Conservation (phyloP, 1,140 invertebrate genomes). For the Cydia splendana region DNA sequence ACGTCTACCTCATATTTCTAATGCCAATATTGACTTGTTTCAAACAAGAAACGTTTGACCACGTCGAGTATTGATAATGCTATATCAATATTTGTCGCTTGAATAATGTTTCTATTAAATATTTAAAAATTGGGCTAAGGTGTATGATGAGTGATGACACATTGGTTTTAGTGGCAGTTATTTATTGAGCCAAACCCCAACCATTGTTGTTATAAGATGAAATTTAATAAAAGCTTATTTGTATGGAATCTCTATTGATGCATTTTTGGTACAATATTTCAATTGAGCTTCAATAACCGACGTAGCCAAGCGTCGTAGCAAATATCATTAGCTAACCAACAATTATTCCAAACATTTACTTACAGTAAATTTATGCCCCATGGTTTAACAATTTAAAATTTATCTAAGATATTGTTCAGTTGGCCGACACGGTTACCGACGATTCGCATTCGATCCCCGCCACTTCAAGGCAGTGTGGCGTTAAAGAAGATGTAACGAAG, state of each 20-base stretch:
- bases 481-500: constrained; percentile 6
- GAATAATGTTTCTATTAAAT: neutral
- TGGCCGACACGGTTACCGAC: neutral
- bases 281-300: neutral
- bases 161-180: too few species aligned
- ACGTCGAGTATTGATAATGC: neutral
- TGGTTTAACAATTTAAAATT: neutral
- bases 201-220: too few species aligned
- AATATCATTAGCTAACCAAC: constrained; percentile 22
- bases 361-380: constrained; percentile 10
- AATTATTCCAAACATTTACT: constrained; percentile 4
- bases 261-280: neutral
- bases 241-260: too few species aligned
- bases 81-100: neutral
- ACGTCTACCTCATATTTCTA: constrained; percentile 9
- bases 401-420: constrained; percentile 2
- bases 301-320: neutral
- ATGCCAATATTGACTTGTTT: constrained; percentile 7
- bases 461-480: constrained; percentile 13
- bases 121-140: too few species aligned
- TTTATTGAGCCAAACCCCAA: too few species aligned
- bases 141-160: too few species aligned
- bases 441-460: neutral
- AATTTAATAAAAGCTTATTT: too few species aligned
- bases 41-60: neutral